Evolutionary conservation across 2,888 invertebrate genomes (phyloP), one percentile per base, ranked within the genome.

Genomic region (Elmis aenea): DNA sequence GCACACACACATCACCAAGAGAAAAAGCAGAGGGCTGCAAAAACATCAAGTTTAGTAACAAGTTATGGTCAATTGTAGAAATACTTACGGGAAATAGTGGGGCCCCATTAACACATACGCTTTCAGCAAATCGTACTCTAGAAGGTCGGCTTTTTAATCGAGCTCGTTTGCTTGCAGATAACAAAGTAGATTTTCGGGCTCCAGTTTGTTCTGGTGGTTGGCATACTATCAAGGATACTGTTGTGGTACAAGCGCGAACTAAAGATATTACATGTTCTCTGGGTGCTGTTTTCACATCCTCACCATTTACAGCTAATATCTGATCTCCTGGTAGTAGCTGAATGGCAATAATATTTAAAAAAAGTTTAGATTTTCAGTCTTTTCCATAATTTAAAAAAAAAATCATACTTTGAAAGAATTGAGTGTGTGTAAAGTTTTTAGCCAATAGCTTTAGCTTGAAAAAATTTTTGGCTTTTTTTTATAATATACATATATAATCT

Each of bases 261-360:
- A 91, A 74, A 21, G 88, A 82, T 51, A 93, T 92, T 26, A 92
- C 92, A 64, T 87, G 87, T 64, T 92, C 91, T 16, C 92, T 73
- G 0, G 90, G 88, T 2, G 90, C 86, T 27, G 77, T 69, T 62
- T 83, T 81, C 6, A 94, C 93, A 62, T 93, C 91, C 66, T 91
- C 89, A 1, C 88, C 91, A 64, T 94, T 92, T 27, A 94, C 91
- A 51, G 81, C 79, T 20, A 92, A 75, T 55, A 94, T 90, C 66
- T 92, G 90, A 65, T 94, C 94, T 3, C 91, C 92, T 0, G 93
- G 90, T 57, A 88, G 79, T 42, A 94, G 69, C 77, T 81, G 68
- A 9, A 71, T 48, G 29, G 36, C 38, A 27, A 31, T 29, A 32
- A 30, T 22, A 30, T n/a, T n/a, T n/a, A n/a, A 8, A 14, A 15